Evolutionary conservation across 2,888 invertebrate species (phyloP).

Genomic region (Diaperis boleti): DNA sequence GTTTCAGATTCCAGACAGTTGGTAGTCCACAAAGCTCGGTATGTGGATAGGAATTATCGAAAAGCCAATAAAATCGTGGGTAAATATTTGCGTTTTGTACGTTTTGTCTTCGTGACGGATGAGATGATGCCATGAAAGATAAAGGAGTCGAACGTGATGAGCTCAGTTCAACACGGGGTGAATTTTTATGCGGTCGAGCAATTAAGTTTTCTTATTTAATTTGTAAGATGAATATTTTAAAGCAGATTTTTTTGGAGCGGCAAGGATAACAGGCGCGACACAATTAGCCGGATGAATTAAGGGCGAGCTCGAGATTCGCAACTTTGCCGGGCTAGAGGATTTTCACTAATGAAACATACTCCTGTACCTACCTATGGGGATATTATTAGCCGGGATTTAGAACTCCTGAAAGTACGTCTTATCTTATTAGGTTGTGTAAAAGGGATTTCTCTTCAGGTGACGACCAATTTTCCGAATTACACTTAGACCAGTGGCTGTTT

Average conservation of each 20-base stretch:
- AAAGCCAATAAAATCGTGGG: slow-evolving; percentile 39
- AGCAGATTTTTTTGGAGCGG: slow-evolving; percentile 16
- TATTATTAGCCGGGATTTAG: slow-evolving; percentile 37
- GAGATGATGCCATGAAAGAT: slow-evolving; percentile 14
- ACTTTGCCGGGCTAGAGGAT: slow-evolving; percentile 32
- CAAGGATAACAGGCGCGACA: slow-evolving; percentile 30
- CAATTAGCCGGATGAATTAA: slow-evolving; percentile 39
- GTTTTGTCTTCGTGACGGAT: slow-evolving; percentile 25
- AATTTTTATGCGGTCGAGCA: slow-evolving; percentile 19
- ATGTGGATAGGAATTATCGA: slow-evolving; percentile 40
- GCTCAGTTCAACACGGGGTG: slow-evolving; percentile 2
- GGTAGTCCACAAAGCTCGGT: slow-evolving; percentile 41
- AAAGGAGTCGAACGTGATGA: slow-evolving; percentile 22
- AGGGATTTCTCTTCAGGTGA: slow-evolving; percentile 25
- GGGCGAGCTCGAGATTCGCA: slow-evolving; percentile 28
- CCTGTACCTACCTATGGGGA: slow-evolving; percentile 37
- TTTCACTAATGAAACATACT: slow-evolving; percentile 46
- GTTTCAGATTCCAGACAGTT: slow-evolving; percentile 42
- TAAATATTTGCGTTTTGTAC: slow-evolving; percentile 39
- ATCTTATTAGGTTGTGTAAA: slow-evolving; percentile 30
- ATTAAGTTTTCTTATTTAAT: slow-evolving; percentile 34
- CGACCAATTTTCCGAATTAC: slow-evolving; percentile 16
- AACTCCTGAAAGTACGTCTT: slow-evolving; percentile 37
- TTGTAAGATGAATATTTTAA: slow-evolving; percentile 36
- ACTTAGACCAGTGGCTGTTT: too few relatives aligned